Evolutionary conservation across 1,140 invertebrate species (phyloP).

Genomic region (Cotesia vestalis): DNA sequence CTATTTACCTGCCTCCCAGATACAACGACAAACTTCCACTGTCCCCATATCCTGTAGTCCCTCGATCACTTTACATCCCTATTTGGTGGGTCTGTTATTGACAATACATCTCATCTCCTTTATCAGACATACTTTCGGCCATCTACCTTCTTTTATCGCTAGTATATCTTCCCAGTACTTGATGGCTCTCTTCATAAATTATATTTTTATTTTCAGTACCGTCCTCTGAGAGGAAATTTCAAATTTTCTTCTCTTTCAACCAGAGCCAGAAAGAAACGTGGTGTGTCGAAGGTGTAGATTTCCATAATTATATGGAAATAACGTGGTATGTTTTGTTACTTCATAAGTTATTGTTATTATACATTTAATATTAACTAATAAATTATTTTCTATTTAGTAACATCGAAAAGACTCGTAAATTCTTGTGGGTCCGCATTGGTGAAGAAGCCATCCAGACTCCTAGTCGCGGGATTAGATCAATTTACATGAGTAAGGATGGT

Average conservation of each 20-base stretch:
- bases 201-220: too few relatives aligned
- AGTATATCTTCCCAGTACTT: background rate
- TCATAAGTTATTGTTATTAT: too few relatives aligned
- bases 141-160: background rate
- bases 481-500: background rate
- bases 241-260: too few relatives aligned
- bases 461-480: background rate
- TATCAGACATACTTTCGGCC: slow-evolving; percentile 6
- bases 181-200: background rate
- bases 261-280: too few relatives aligned
- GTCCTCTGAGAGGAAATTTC: too few relatives aligned
- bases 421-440: background rate
- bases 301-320: too few relatives aligned
- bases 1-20: background rate
- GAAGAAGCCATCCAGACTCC: background rate
- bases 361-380: too few relatives aligned
- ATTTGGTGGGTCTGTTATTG: background rate
- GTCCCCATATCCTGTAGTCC: background rate
- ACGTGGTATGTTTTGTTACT: too few relatives aligned
- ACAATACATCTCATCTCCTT: background rate
- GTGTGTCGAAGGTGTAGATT: too few relatives aligned
- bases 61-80: background rate
- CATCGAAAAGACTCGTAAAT: background rate
- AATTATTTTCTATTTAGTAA: background rate
- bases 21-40: background rate